Conservation (phyloP, 2,888 invertebrate genomes). For the Orthosia cruda region DNA sequence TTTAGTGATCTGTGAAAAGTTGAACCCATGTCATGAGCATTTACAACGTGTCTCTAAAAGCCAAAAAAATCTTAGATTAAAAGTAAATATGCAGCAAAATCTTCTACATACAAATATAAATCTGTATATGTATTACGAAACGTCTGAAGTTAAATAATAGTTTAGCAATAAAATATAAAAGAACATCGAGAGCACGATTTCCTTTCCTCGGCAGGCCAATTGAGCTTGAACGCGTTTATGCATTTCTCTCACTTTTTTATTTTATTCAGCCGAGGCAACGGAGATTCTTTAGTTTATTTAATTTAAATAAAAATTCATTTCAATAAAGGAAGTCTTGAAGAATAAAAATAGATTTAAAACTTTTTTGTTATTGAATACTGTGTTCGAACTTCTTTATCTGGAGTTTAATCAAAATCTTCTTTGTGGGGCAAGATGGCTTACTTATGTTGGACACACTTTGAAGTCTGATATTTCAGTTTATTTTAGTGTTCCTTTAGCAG, state of each 20-base stretch:
- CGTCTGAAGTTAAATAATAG: slow-evolving; percentile 49
- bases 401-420: slow-evolving; percentile 39
- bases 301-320: slow-evolving; percentile 75
- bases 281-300: slow-evolving; percentile 75
- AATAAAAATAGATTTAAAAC: slow-evolving; percentile 56
- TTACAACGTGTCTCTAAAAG: not conserved
- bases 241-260: slow-evolving; percentile 75
- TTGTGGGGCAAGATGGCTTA: not conserved
- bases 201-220: slow-evolving; percentile 76
- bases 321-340: slow-evolving; percentile 59
- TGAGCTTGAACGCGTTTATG: slow-evolving; percentile 78
- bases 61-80: no score
- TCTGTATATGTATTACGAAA: slow-evolving; percentile 11
- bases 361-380: slow-evolving; percentile 52
- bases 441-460: not conserved
- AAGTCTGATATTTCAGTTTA: not conserved
- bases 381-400: slow-evolving; percentile 43
- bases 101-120: not conserved
- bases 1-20: no score
- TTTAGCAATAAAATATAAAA: slow-evolving; percentile 74
- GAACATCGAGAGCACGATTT: slow-evolving; percentile 77
- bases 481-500: not conserved
- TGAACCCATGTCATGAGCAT: not conserved
- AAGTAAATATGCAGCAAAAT: not conserved
- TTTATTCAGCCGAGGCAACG: slow-evolving; percentile 73